These are phyloP conservation scores for Myotis myotis DNA, from an alignment of 2,797 vertebrate species.

Conservation along the genomic window DNA sequence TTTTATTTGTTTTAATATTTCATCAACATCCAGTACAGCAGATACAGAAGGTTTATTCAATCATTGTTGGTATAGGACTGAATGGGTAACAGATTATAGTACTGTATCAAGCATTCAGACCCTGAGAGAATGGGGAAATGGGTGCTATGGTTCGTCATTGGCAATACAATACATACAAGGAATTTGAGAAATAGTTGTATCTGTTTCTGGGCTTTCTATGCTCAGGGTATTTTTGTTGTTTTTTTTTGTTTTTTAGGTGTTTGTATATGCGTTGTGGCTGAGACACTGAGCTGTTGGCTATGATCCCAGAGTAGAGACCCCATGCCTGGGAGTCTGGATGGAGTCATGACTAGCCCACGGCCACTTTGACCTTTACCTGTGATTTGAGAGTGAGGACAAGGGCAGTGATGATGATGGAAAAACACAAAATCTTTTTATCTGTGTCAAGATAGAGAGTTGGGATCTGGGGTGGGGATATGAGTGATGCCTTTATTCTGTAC, in stretches of 20 bases:
- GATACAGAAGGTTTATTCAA: background rate
- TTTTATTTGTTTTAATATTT: constrained; percentile 30
- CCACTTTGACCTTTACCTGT: background rate
- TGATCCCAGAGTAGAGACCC: background rate
- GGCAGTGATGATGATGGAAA: background rate
- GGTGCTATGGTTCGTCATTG: background rate
- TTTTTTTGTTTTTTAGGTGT: background rate
- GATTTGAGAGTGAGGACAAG: background rate
- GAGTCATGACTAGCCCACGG: background rate
- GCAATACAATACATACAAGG: background rate
- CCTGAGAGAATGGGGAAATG: background rate
- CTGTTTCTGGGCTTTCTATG: background rate
- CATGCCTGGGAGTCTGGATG: background rate
- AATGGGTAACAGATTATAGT: background rate
- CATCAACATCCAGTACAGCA: background rate
- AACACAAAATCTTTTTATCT: background rate
- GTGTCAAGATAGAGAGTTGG: background rate
- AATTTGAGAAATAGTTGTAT: background rate
- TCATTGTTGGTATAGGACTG: background rate
- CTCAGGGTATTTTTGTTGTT: background rate
- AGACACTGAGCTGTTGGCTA: background rate
- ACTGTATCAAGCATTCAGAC: background rate
- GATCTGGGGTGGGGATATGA: background rate
- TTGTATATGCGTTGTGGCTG: too few species aligned
- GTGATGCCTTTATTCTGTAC: background rate